These are phyloP conservation scores for Orthosia gracilis DNA, from an alignment of 2,888 invertebrate species.

Conservation along the genomic window DNA sequence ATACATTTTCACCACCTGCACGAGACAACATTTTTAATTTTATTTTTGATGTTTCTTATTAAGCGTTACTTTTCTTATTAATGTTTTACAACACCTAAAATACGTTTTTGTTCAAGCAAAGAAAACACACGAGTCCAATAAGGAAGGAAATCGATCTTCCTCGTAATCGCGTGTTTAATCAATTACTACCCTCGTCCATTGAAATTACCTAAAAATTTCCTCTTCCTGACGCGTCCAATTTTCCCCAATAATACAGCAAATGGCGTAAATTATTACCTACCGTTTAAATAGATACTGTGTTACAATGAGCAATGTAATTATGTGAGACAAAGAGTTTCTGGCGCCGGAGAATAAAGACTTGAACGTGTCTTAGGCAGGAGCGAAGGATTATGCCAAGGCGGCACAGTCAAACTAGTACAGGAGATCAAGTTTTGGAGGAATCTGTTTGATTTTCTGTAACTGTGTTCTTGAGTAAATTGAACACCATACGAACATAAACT, in stretches of 20 bases:
- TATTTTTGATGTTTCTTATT: not conserved
- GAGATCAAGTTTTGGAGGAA: slow-evolving; percentile 7
- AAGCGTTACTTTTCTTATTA: not conserved
- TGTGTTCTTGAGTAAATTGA: not conserved
- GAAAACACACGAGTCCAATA: not conserved
- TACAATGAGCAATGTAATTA: slow-evolving; percentile 64
- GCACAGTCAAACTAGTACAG: slow-evolving; percentile 4
- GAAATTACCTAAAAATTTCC: slow-evolving; percentile 14
- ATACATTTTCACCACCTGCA: not conserved
- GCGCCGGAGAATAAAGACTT: slow-evolving; percentile 56
- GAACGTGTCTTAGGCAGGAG: slow-evolving; percentile 38
- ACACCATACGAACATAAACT: too few species aligned
- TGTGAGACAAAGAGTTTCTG: slow-evolving; percentile 58
- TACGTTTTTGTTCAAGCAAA: not conserved
- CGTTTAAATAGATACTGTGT: slow-evolving; percentile 49
- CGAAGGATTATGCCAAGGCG: slow-evolving; percentile 39
- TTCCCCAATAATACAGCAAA: slow-evolving; percentile 42
- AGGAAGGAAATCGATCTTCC: slow-evolving; percentile 17
- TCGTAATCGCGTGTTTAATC: slow-evolving; percentile 36
- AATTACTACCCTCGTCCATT: slow-evolving; percentile 6
- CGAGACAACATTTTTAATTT: not conserved
- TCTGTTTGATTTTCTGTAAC: not conserved
- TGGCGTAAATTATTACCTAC: slow-evolving; percentile 48
- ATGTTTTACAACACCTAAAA: not conserved
- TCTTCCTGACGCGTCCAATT: slow-evolving; percentile 14